Base-by-base conservation (phyloP, 2,888 invertebrate species). In the Hemithea aestivaria region DNA sequence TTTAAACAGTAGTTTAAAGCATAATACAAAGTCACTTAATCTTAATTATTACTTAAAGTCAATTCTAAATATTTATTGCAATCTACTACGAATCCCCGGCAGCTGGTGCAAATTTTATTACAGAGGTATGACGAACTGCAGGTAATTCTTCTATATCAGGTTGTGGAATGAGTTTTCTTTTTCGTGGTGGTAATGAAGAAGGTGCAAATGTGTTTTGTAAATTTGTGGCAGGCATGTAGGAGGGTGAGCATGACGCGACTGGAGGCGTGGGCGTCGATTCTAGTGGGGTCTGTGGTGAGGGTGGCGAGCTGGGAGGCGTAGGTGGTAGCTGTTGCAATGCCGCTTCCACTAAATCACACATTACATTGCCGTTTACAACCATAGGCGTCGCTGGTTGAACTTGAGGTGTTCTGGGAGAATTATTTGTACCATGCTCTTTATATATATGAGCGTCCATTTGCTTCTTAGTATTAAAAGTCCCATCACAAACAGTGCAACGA, bases 401-500 rank as follows among this genome's bases (percentile, higher is more conserved):
- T 3, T 78, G 63, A 8, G 82, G 68, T 7, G 69, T 60, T 7
- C 83, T 80, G 7, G 85, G 82, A 22, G 72, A 73, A 54, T 91
- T 89, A 54, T 91, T 89, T n/a, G 89, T 85, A 16, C 89, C 78
- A 57, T 87, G 87, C 55, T 85, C 85, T 48, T 85, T 85, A 44
- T 85, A 81, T 38, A 96, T 96, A 74, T 96, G 96, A 8, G 93
- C 90, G 70, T 96, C 96, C 94, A 96, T 94, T 54, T 93, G 93
- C 69, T 96, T 96, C 75, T 96, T 96, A 12, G 94, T 96, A 60
- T 93, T 95, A 67, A 96, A 96, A 0, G 96, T 96, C 58, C 95
- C 94, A 61, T 96, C 94, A 75, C 96, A 96, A 11, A 96, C 93
- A 2, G 96, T 96, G 74, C 96, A 96, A 61, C 96, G 95, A 83